Percentiles rank a stretch among this genome's conserved stretches.
These are phyloP conservation scores for Centropyge bicolor DNA, from an alignment of 2,797 vertebrate species.

Conservation along the genomic window DNA sequence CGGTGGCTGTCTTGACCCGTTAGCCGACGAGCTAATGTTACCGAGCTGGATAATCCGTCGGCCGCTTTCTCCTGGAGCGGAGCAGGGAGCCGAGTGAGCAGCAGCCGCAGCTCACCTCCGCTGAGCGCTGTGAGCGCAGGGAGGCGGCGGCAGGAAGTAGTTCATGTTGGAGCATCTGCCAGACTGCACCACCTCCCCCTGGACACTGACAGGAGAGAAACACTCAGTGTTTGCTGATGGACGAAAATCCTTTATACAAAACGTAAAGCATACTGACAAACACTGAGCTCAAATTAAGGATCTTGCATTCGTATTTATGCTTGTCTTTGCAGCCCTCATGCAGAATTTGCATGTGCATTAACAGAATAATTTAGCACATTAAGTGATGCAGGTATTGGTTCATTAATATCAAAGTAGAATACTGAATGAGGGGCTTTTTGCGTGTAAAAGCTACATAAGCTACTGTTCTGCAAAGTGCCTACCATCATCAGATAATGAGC, in stretches of 20 bases:
- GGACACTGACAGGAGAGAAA: slow-evolving; percentile 38
- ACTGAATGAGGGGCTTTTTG: neutral
- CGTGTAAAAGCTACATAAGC: neutral
- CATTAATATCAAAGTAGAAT: neutral
- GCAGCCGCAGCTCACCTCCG: slow-evolving; percentile 60
- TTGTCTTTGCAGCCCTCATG: neutral
- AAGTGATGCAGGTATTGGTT: too few species aligned
- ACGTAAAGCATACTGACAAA: neutral
- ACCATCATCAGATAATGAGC: neutral
- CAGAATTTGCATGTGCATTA: neutral
- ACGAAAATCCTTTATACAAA: neutral
- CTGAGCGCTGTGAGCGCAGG: slow-evolving; percentile 20
- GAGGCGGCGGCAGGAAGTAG: slow-evolving; percentile 57
- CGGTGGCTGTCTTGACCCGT: slow-evolving; percentile 43
- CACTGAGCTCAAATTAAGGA: neutral
- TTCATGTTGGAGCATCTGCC: slow-evolving; percentile 46
- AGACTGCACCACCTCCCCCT: slow-evolving; percentile 67
- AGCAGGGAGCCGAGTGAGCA: slow-evolving; percentile 37
- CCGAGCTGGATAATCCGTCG: slow-evolving; percentile 68
- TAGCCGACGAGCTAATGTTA: slow-evolving; percentile 76
- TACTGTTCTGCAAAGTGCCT: too few species aligned
- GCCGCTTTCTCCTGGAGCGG: slow-evolving; percentile 55
- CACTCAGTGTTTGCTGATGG: neutral
- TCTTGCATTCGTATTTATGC: neutral
- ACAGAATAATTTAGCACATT: neutral